Evolutionary conservation across 2,888 invertebrate genomes (phyloP), one percentile per base, ranked within the genome.

Genomic region (Deilephila porcellus): DNA sequence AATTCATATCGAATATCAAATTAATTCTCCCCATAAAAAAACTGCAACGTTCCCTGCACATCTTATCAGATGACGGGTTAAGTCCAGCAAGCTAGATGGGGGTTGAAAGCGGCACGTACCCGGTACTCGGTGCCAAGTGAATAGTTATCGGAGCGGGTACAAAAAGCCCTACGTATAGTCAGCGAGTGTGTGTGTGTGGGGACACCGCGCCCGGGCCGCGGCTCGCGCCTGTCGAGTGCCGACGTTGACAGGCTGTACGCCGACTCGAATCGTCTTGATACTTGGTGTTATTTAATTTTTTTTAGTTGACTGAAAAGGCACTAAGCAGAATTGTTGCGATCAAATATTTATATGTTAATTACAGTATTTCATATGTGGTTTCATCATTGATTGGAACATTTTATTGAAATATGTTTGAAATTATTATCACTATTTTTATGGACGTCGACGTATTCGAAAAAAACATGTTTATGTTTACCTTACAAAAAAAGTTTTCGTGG

Each of bases 181-280:
- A 45, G n/a, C 25, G 20, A 70, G 53, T 72, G 19, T 52, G 6
- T 56, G 56, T 70, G 53, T 71, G 71, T 60, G 59, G 76, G 73
- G 77, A 71, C 77, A 77, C 79, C 73, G 77, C 79, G 81, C 83
- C 85, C 82, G 85, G 83, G 82, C 84, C 85, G 87, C 86, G 88
- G 88, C 89, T 86, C 88, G 52, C 67, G 85, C 82, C 83, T 82
- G 85, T 84, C 87, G 86, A 85, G 85, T 84, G 86, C 79, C 79
- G 73, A 76, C 74, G 80, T 83, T 85, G 87, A 87, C 87, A 86
- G 85, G 83, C 80, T 85, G 25, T 83, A 88, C 80, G 34, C 73
- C 80, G 83, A 78, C 77, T 8, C 71, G 19, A 83, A 53, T 17
- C 3, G 56, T 72, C 60, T 90, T 90, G 91, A 88, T 90, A 88